Evolutionary conservation across 2,888 invertebrate genomes (phyloP), one percentile per base, ranked within the genome.

Genomic region (Keiferia lycopersicella): DNA sequence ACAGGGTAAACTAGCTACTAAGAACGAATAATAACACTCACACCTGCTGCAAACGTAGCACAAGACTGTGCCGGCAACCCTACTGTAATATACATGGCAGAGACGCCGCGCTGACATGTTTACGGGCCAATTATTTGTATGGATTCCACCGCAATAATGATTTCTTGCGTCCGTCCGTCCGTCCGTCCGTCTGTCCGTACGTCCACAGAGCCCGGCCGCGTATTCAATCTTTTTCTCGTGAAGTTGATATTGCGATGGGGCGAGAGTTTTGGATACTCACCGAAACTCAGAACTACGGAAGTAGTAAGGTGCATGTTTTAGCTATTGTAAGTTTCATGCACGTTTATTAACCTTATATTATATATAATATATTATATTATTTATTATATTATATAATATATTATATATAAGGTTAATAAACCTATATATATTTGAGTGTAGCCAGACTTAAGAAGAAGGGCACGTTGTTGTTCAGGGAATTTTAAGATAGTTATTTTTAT

Each of bases 111-210:
- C 79, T 91, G 92, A 92, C 92, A 91, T 91, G 88, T 92, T 92
- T 91, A 92, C 92, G 90, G 92, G 81, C 92, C 92, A 92, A 92
- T 92, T 92, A 92, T 91, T 91, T 91, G 92, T 91, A 91, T 91
- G 90, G 91, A 88, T 88, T 89, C 88, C 88, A 78, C 77, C 77
- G 84, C 90, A 88, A 85, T 91, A 91, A 91, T 91, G 91, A 91
- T 91, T 91, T 91, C 91, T 91, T 90, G 90, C 81, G 82, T 80
- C 81, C 76, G 79, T 73, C 76, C 71, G 78, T 73, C 76, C 71
- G 78, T 73, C 76, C 75, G 78, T 71, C 73, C 72, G 80, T 73
- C 74, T 69, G 73, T 66, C 63, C 67, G 60, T 39, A 63, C 67
- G 60, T 39, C 64, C 67, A 65, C 68, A 58, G 53, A 66, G 76